Evolutionary conservation across 2,797 vertebrate species (phyloP).

Genomic region (Lithobates sylvaticus): DNA sequence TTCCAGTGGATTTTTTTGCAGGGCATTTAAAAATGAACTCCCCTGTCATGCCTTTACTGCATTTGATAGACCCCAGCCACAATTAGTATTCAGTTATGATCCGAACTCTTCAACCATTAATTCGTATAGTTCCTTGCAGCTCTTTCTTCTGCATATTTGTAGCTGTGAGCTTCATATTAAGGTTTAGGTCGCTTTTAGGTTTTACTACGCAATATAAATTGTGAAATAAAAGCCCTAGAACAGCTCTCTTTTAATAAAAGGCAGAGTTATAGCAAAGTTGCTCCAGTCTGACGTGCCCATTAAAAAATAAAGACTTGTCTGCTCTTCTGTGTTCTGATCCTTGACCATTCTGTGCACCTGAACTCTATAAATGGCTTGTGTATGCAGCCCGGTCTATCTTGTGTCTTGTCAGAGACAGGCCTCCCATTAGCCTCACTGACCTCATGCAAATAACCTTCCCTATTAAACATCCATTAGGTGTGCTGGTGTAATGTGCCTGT

Average conservation of each 20-base stretch:
- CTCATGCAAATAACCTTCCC: slow-evolving; percentile 49
- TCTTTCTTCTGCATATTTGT: background rate
- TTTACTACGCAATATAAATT: slow-evolving; percentile 38
- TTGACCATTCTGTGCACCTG: slow-evolving; percentile 21
- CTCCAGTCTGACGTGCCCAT: slow-evolving; percentile 37
- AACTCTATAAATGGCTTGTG: slow-evolving; percentile 33
- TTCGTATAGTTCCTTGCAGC: background rate
- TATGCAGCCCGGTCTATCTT: slow-evolving; percentile 35
- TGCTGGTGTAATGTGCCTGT: slow-evolving; percentile 8
- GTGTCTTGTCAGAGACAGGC: slow-evolving; percentile 36
- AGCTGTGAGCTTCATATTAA: slow-evolving; percentile 26
- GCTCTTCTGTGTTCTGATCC: slow-evolving; percentile 43
- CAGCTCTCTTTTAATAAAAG: slow-evolving; percentile 18
- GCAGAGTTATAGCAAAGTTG: slow-evolving; percentile 34
- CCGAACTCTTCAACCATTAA: background rate
- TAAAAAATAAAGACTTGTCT: slow-evolving; percentile 45
- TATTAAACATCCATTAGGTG: slow-evolving; percentile 61
- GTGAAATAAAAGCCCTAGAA: slow-evolving; percentile 11
- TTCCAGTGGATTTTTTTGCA: no score
- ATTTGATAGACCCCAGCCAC: background rate
- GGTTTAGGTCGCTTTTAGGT: slow-evolving; percentile 17
- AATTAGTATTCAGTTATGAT: background rate
- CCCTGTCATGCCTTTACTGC: background rate
- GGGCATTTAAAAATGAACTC: no score
- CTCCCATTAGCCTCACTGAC: slow-evolving; percentile 52